Base-by-base conservation (phyloP, 1,140 invertebrate genomes). In the Trachymyrmex cornetzi region DNA sequence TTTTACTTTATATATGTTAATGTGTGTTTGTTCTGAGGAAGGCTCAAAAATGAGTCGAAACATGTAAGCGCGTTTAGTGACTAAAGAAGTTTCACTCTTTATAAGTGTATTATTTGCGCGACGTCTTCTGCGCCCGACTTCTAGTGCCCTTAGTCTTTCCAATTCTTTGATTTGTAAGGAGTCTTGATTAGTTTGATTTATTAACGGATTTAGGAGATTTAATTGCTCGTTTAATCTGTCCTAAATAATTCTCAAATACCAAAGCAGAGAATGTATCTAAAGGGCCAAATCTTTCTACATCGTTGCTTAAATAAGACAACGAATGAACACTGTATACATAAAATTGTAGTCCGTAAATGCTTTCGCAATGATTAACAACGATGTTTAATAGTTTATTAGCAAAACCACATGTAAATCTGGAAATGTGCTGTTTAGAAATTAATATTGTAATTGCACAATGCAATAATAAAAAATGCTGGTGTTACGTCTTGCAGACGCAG, bases 151-250 rank as follows among this genome's bases (percentile, higher is more conserved):
- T n/a, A n/a, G n/a, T n/a, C n/a, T n/a, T n/a, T n/a, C n/a, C n/a
- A n/a, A n/a, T n/a, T n/a, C n/a, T n/a, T n/a, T n/a, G n/a, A n/a
- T n/a, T n/a, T n/a, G n/a, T n/a, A n/a, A n/a, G n/a, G n/a, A n/a
- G n/a, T n/a, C n/a, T n/a, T n/a, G n/a, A n/a, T n/a, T n/a, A n/a
- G n/a, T n/a, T n/a, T n/a, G n/a, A n/a, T n/a, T n/a, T n/a, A n/a
- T n/a, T n/a, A n/a, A n/a, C n/a, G n/a, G n/a, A n/a, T n/a, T 67
- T n/a, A 67, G 34, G 34, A 67, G 64, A 67, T 67, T 67, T 38
- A n/a, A 44, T 34, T 6, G 19, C 19, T 67, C 11, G 64, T 34
- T 34, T 22, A 38, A 67, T 7, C 19, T 67, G 64, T 16, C 63
- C 63, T 64, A 64, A 19, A 64, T 38, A 67, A 67, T 67, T 67